phyloP scores from a whole-genome alignment of 2,797 vertebrate genomes.

The Cygnus olor region DNA sequence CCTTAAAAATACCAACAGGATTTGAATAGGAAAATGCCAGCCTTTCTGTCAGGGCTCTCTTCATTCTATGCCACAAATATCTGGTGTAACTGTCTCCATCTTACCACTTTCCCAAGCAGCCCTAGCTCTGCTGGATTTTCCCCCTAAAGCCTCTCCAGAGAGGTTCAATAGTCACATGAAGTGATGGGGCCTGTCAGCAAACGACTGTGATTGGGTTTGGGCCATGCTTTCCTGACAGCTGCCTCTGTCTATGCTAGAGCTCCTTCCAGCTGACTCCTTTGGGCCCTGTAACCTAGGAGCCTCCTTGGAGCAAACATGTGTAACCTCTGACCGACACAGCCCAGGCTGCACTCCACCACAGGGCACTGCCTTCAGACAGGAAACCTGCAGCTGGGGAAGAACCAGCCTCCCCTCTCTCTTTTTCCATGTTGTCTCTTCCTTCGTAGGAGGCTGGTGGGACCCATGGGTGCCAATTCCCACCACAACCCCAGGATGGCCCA shows the following conservation, averaged over 20 bases:
- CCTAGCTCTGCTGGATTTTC: background rate
- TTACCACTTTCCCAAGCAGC: background rate
- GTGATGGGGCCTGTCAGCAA: background rate
- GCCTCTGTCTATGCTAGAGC: background rate
- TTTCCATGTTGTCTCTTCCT: rapidly evolving
- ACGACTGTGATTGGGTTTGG: rapidly evolving
- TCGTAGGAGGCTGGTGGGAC: background rate
- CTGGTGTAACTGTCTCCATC: background rate
- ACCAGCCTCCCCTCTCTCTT: rapidly evolving
- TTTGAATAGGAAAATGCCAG: background rate
- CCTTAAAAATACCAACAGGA: background rate
- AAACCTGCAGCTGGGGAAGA: background rate
- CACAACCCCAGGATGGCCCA: background rate
- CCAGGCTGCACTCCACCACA: rapidly evolving
- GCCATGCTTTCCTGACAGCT: background rate
- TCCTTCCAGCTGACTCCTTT: background rate
- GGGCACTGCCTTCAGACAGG: rapidly evolving
- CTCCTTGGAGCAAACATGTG: background rate
- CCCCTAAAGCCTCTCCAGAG: background rate
- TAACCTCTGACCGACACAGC: background rate
- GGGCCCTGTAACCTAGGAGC: background rate
- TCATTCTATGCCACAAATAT: background rate
- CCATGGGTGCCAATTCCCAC: background rate
- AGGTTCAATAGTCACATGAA: background rate
- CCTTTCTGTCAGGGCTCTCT: background rate